Evolutionary conservation across 2,888 invertebrate genomes (phyloP).

Genomic region (Eilema caniola): DNA sequence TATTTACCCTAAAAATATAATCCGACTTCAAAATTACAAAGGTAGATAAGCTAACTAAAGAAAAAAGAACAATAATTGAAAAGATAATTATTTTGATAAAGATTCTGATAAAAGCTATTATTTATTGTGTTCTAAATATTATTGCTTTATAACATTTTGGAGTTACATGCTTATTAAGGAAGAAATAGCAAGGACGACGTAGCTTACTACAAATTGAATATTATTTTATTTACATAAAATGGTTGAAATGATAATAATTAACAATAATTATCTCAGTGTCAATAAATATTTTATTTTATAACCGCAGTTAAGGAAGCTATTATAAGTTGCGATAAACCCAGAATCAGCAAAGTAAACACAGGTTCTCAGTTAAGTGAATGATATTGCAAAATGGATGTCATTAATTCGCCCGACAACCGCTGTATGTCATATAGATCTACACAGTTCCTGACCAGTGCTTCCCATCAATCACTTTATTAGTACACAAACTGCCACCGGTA

Average conservation of each 20-base stretch:
- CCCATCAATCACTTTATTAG: slow-evolving; percentile 20
- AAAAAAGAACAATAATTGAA: too few relatives aligned
- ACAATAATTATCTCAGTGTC: neutral
- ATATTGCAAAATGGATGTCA: slow-evolving; percentile 1
- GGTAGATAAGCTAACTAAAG: too few relatives aligned
- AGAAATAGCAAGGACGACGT: neutral
- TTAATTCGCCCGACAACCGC: slow-evolving; percentile 13
- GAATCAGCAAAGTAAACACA: neutral
- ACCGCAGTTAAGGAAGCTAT: neutral
- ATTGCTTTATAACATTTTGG: too few relatives aligned
- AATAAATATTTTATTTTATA: neutral
- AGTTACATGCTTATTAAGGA: too few relatives aligned
- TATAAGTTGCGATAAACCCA: neutral
- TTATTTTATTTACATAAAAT: neutral
- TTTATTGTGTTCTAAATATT: too few relatives aligned
- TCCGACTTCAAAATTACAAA: too few relatives aligned
- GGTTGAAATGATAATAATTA: neutral
- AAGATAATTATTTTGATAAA: too few relatives aligned
- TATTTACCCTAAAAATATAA: too few relatives aligned
- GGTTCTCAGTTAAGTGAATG: neutral
- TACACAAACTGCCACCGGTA: slow-evolving; percentile 17
- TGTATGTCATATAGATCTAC: neutral
- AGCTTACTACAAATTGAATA: neutral
- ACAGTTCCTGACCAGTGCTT: slow-evolving; percentile 4
- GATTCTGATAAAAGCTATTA: too few relatives aligned